A percentile compares a stretch with the other conserved stretches of the same genome.
Evolutionary conservation across 2,113 vertebrate species (phyloP).

Genomic region (Triplophysa tibetana): DNA sequence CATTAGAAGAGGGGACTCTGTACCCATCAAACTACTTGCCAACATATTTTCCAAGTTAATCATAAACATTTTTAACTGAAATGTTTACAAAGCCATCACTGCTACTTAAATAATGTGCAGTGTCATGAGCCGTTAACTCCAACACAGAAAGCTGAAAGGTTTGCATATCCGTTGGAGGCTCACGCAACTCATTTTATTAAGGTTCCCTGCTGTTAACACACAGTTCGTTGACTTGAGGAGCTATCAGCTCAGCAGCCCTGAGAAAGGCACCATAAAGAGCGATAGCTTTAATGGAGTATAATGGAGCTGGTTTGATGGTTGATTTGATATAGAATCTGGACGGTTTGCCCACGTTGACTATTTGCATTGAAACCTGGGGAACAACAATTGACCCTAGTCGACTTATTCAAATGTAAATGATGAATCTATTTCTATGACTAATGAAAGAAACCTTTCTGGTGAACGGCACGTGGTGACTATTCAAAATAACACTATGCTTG

Average conservation of each 20-base stretch:
- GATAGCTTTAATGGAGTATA: slow-evolving; percentile 26
- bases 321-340: slow-evolving; percentile 41
- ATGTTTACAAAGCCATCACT: slow-evolving; percentile 33
- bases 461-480: not conserved
- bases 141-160: slow-evolving; percentile 22
- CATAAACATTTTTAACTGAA: slow-evolving; percentile 38
- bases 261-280: slow-evolving; percentile 32
- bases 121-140: slow-evolving; percentile 8
- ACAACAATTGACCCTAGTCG: not conserved
- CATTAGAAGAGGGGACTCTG: slow-evolving; percentile 37
- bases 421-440: slow-evolving; percentile 38
- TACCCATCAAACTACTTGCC: slow-evolving; percentile 12
- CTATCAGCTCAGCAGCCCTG: slow-evolving; percentile 41
- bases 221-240: slow-evolving; percentile 22
- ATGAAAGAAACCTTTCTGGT: not conserved
- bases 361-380: slow-evolving; percentile 33
- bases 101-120: slow-evolving; percentile 38
- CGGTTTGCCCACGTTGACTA: slow-evolving; percentile 25
- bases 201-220: slow-evolving; percentile 21
- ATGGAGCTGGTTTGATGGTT: slow-evolving; percentile 5
- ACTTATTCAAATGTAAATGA: slow-evolving; percentile 18
- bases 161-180: slow-evolving; percentile 41
- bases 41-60: slow-evolving; percentile 40
- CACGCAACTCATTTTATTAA: slow-evolving; percentile 37
- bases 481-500: not conserved